These are phyloP conservation scores for Etheostoma perlongum DNA, from an alignment of 2,797 vertebrate genomes.

Conservation along the genomic window DNA sequence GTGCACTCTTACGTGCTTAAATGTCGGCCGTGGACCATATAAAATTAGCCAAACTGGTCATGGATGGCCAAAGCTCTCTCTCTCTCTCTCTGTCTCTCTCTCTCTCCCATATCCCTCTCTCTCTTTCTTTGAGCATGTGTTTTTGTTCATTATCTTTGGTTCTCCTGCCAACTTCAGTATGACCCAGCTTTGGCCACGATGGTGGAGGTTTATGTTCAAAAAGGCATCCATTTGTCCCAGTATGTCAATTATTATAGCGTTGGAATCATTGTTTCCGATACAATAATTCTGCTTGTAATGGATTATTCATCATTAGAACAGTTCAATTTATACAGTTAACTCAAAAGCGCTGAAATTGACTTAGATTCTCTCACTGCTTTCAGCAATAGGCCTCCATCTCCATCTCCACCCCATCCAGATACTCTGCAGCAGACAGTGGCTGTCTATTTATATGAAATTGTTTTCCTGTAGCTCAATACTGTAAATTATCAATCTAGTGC, in stretches of 20 bases:
- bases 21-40: constrained; percentile 25
- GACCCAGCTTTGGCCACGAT: constrained; percentile 14
- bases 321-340: background rate
- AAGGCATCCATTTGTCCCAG: background rate
- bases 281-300: background rate
- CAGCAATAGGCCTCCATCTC: background rate
- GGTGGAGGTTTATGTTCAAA: constrained; percentile 1
- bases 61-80: background rate
- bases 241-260: background rate
- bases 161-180: constrained; percentile 24
- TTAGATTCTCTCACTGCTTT: background rate
- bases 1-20: constrained; percentile 30
- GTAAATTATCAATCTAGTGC: constrained; percentile 59
- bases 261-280: background rate
- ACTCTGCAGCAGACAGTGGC: constrained; percentile 22
- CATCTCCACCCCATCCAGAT: background rate
- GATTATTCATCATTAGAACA: constrained; percentile 2
- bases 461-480: constrained; percentile 48
- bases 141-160: constrained; percentile 19
- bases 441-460: constrained; percentile 54
- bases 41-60: constrained; percentile 28
- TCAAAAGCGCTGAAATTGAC: background rate
- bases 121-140: constrained; percentile 17
- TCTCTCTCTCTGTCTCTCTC: constrained; percentile 20
- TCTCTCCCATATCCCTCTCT: constrained; percentile 4